Conservation (phyloP, 1,140 invertebrate genomes). For the Hormaphis cornu region DNA sequence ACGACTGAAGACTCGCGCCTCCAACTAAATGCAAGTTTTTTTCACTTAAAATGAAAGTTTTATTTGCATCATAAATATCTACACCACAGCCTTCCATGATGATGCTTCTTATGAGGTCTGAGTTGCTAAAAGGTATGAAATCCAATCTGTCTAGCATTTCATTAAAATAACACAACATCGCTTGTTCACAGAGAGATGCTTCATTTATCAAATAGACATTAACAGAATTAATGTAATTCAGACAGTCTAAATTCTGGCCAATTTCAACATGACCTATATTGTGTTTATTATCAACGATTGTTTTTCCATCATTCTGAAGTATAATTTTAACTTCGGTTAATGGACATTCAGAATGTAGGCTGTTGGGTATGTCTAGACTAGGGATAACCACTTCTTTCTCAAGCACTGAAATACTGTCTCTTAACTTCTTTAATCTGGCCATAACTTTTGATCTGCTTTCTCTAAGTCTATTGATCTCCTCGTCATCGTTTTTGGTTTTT, state of each 20-base stretch:
- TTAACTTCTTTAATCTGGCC: conserved; percentile 52
- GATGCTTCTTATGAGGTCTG: conserved; percentile 57
- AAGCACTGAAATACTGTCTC: conserved; percentile 48
- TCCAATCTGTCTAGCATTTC: conserved; percentile 43
- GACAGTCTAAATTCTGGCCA: conserved; percentile 45
- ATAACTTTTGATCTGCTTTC: conserved; percentile 48
- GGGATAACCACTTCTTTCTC: conserved; percentile 51
- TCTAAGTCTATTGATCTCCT: conserved; percentile 42
- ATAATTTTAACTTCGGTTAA: conserved; percentile 37
- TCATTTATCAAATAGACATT: conserved; percentile 54
- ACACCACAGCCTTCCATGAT: conserved; percentile 58
- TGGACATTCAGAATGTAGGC: conserved; percentile 54
- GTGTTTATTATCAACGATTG: conserved; percentile 35
- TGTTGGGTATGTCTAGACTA: conserved; percentile 55
- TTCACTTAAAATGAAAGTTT: conserved; percentile 41
- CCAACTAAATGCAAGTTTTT: conserved; percentile 54
- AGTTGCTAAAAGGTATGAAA: conserved; percentile 51
- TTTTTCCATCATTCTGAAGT: conserved; percentile 44
- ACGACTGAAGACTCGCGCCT: conserved; percentile 51
- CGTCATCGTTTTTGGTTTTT: conserved; percentile 37
- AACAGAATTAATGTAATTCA: conserved; percentile 51
- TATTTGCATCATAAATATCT: conserved; percentile 56
- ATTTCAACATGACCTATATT: conserved; percentile 49
- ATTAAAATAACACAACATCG: conserved; percentile 48
- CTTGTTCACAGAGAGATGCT: conserved; percentile 55